A percentile compares a stretch with the other conserved stretches of the same genome.
phyloP scores from a whole-genome alignment of 2,113 vertebrate genomes.

The Talpa occidentalis region DNA sequence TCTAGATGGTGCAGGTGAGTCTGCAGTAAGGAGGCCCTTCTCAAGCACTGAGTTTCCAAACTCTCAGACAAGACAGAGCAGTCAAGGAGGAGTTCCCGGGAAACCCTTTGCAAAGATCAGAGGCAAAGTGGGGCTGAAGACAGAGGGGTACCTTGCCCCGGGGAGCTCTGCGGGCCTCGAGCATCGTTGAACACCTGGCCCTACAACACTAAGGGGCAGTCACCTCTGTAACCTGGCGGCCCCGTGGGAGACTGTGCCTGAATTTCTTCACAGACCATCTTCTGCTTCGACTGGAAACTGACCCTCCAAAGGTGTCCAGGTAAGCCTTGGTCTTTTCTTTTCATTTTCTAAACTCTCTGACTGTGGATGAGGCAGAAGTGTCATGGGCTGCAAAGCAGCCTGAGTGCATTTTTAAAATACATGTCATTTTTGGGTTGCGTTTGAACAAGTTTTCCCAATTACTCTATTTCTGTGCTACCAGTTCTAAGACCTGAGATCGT shows the following conservation, averaged over 20 bases:
- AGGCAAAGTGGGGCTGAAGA: neutral
- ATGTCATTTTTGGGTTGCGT: constrained; percentile 60
- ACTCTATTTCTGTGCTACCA: constrained; percentile 1
- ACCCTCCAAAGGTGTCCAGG: constrained; percentile 59
- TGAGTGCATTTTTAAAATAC: constrained; percentile 69
- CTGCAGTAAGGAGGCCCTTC: constrained; percentile 53
- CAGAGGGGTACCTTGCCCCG: neutral
- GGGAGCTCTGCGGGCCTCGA: neutral
- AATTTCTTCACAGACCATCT: neutral
- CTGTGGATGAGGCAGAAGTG: rapidly evolving
- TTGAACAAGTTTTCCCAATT: constrained; percentile 36
- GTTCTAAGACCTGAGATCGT: constrained; percentile 1
- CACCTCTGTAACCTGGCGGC: constrained; percentile 62
- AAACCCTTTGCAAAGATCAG: constrained; percentile 44
- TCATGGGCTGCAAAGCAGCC: neutral
- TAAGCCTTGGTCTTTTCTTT: constrained; percentile 57
- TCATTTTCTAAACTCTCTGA: neutral
- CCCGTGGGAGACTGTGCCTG: neutral
- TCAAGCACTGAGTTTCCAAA: constrained; percentile 40
- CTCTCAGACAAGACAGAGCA: constrained; percentile 44
- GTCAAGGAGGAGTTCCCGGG: constrained; percentile 61
- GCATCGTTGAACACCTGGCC: neutral
- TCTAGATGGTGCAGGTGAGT: constrained; percentile 87
- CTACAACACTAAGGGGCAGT: neutral
- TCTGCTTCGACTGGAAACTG: neutral